phyloP scores from a whole-genome alignment of 1,140 invertebrate species.

The Sycophaga agraensis region DNA sequence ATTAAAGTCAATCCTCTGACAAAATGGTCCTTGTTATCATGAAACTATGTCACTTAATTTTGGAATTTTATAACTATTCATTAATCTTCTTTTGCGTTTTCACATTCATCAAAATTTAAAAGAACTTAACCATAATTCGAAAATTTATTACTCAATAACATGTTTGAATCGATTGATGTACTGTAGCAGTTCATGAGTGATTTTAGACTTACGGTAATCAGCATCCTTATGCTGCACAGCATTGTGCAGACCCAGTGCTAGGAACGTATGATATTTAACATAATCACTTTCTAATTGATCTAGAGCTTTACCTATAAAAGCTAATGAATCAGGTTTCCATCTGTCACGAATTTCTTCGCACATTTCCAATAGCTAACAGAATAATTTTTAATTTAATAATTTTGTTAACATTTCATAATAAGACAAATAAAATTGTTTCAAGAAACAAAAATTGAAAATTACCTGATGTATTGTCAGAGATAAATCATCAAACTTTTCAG shows the following conservation, averaged over 20 bases:
- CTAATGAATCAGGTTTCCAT: conserved; percentile 46
- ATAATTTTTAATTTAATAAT: background rate
- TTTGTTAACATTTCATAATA: too few relatives aligned
- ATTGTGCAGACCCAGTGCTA: conserved; percentile 51
- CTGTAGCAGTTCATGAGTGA: background rate
- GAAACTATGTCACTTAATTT: too few relatives aligned
- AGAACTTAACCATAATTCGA: too few relatives aligned
- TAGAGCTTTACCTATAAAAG: conserved; percentile 37
- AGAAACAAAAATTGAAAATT: too few relatives aligned
- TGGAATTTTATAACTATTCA: too few relatives aligned
- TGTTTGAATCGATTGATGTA: background rate
- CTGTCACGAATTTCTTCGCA: conserved; percentile 45
- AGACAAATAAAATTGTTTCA: too few relatives aligned
- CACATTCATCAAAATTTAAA: too few relatives aligned
- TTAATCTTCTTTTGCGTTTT: too few relatives aligned
- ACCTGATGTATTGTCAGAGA: conserved; percentile 50
- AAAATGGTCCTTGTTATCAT: too few relatives aligned
- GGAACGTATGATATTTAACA: conserved; percentile 50
- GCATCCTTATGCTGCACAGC: conserved; percentile 50
- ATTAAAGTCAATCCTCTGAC: too few relatives aligned
- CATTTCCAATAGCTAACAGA: conserved; percentile 53
- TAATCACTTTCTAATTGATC: conserved; percentile 50
- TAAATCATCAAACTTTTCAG: conserved; percentile 46
- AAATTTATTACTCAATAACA: too few relatives aligned
- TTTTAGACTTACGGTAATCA: conserved; percentile 50